Evolutionary conservation across 2,113 vertebrate genomes (phyloP).

Genomic region (Guaruba guarouba): DNA sequence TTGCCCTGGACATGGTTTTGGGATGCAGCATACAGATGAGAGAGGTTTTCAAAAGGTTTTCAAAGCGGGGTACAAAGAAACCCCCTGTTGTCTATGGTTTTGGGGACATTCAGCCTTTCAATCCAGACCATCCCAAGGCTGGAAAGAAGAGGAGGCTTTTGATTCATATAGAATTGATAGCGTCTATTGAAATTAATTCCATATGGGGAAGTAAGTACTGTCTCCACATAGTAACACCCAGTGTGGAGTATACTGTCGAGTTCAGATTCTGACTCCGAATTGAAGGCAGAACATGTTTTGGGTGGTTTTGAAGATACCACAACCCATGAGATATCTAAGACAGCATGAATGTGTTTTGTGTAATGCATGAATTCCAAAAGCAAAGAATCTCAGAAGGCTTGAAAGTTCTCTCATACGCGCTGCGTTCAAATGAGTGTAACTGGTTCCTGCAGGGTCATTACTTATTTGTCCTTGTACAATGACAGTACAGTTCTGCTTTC

Average conservation of each 20-base stretch:
- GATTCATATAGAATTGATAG: background rate
- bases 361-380: background rate
- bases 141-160: background rate
- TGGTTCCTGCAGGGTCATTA: background rate
- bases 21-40: background rate
- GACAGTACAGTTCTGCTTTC: background rate
- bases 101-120: background rate
- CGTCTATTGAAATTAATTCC: conserved; percentile 1
- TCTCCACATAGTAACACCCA: background rate
- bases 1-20: background rate
- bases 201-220: background rate
- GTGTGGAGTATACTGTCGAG: background rate
- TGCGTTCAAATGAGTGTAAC: background rate
- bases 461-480: background rate
- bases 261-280: background rate
- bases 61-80: background rate
- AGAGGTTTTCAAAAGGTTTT: background rate
- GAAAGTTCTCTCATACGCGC: background rate
- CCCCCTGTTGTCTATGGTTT: background rate
- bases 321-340: background rate
- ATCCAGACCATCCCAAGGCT: background rate
- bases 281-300: background rate
- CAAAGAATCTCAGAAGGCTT: background rate
- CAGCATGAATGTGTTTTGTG: background rate
- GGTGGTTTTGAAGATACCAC: background rate